These are phyloP conservation scores for Cecropterus lyciades DNA, from an alignment of 1,140 invertebrate species.

Conservation along the genomic window DNA sequence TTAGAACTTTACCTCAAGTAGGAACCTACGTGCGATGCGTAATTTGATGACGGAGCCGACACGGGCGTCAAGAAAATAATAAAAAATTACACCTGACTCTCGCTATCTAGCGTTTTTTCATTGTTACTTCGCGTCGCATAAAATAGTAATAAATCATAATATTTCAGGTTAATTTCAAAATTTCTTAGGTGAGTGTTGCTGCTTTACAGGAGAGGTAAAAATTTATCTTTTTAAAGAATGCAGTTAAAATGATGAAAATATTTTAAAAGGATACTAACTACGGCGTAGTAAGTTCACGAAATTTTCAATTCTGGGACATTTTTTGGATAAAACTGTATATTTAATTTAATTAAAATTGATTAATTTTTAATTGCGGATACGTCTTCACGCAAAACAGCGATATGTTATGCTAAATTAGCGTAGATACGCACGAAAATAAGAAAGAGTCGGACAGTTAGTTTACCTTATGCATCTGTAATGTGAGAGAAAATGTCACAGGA, in stretches of 20 bases:
- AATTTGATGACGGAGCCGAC: slow-evolving; percentile 32
- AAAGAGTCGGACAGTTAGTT: slow-evolving; percentile 26
- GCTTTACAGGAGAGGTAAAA: too few species aligned
- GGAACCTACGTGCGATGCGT: not conserved
- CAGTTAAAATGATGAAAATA: too few species aligned
- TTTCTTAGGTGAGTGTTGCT: too few species aligned
- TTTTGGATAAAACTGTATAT: too few species aligned
- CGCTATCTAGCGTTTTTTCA: slow-evolving; percentile 27
- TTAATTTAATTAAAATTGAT: too few species aligned
- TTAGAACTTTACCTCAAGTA: slow-evolving; percentile 31
- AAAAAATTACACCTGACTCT: slow-evolving; percentile 44
- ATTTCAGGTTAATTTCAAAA: not conserved
- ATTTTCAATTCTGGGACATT: too few species aligned
- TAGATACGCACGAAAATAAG: slow-evolving; percentile 5
- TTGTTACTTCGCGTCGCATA: slow-evolving; percentile 28
- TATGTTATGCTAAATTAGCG: slow-evolving; percentile 10
- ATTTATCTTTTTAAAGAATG: too few species aligned
- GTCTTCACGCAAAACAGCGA: too few species aligned
- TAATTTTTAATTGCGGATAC: too few species aligned
- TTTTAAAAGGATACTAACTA: too few species aligned
- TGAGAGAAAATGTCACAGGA: slow-evolving; percentile 39
- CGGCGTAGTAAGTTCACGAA: too few species aligned
- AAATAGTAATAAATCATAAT: slow-evolving; percentile 13
- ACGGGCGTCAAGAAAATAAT: slow-evolving; percentile 45
- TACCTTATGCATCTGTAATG: slow-evolving; percentile 50